phyloP scores from a whole-genome alignment of 2,888 invertebrate genomes.

The Eulithis testata region DNA sequence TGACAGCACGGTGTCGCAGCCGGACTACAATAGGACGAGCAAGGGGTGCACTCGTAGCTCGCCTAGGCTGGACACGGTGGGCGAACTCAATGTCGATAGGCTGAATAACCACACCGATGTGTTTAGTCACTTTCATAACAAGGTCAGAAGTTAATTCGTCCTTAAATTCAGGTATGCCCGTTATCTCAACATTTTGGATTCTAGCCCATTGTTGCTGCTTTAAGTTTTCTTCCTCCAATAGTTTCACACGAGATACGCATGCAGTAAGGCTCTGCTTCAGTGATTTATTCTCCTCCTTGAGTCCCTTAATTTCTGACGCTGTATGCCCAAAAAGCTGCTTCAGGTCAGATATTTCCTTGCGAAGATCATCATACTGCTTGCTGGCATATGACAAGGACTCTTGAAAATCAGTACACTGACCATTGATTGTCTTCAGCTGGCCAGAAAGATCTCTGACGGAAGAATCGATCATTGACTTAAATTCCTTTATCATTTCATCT shows the following conservation, averaged over 20 bases:
- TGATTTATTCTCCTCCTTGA: constrained; percentile 20
- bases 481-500: too few species aligned
- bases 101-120: constrained; percentile 11
- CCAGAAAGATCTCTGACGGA: not conserved
- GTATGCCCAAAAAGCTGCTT: constrained; percentile 6
- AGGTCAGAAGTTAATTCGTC: constrained; percentile 3
- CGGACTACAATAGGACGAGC: constrained; percentile 14
- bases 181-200: constrained; percentile 17
- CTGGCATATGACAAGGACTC: constrained; percentile 13
- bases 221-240: constrained; percentile 14
- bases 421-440: constrained; percentile 11
- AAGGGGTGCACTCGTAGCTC: not conserved
- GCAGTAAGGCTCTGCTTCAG: constrained; percentile 2
- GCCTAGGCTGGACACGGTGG: constrained; percentile 21
- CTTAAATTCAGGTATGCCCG: constrained; percentile 17
- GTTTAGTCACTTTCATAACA: not conserved
- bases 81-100: constrained; percentile 8
- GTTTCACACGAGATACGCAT: constrained; percentile 3
- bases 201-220: constrained; percentile 24
- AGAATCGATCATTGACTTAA: too few species aligned
- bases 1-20: constrained; percentile 6
- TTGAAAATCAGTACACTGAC: constrained; percentile 14
- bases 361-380: constrained; percentile 13
- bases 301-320: not conserved
- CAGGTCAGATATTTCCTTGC: constrained; percentile 11